phyloP scores from a whole-genome alignment of 2,888 invertebrate species.

The Sympetrum striolatum region DNA sequence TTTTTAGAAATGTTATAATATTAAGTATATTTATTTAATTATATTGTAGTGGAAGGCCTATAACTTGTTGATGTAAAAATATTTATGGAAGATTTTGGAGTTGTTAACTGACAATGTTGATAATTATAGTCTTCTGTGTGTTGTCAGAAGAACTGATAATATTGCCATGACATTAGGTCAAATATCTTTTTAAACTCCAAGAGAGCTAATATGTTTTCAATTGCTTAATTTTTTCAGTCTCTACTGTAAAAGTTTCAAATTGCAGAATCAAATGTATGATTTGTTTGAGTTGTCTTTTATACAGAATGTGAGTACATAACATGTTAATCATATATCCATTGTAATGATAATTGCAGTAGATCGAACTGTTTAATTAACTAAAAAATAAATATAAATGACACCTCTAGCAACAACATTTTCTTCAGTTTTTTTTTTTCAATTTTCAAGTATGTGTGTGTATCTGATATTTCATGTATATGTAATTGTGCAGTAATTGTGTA shows the following conservation, averaged over 20 bases:
- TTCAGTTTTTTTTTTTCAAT: no score
- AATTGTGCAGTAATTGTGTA: no score
- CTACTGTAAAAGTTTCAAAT: background rate
- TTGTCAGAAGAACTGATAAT: background rate
- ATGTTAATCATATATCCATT: background rate
- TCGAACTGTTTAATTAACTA: background rate
- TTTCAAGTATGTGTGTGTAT: no score
- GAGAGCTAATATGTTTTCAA: background rate
- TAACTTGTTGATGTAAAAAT: conserved; percentile 19
- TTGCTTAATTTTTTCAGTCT: background rate
- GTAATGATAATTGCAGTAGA: background rate
- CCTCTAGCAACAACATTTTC: no score
- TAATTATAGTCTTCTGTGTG: background rate
- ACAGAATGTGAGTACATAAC: background rate
- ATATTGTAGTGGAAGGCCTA: background rate
- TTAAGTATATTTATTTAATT: conserved; percentile 21
- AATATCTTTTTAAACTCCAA: background rate
- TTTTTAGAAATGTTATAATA: conserved; percentile 21
- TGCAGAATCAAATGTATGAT: background rate
- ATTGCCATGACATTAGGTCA: background rate
- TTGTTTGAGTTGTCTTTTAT: background rate
- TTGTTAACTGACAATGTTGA: background rate
- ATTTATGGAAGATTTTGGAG: conserved; percentile 22
- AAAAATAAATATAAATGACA: background rate
- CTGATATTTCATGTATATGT: no score